These are phyloP conservation scores for Drosophila rhopaloa DNA, from an alignment of 1,140 invertebrate species.

Conservation along the genomic window DNA sequence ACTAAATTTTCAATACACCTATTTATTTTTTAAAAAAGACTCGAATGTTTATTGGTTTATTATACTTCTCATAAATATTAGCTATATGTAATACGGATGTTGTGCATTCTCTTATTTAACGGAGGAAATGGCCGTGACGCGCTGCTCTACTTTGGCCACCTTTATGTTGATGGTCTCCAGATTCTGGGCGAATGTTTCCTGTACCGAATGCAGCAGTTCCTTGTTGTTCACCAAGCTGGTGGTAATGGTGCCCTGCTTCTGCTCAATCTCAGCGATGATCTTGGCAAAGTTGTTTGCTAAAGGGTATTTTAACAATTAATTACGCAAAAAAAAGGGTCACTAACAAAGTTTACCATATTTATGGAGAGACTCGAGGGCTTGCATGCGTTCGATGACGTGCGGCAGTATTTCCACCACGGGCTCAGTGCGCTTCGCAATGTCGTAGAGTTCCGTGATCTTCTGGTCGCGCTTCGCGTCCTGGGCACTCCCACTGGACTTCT, in stretches of 20 bases:
- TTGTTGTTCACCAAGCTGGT: conserved; percentile 91
- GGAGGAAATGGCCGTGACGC: conserved; percentile 86
- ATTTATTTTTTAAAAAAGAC: conserved; percentile 23
- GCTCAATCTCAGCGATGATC: conserved; percentile 92
- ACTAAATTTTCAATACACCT: neutral
- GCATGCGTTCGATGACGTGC: conserved; percentile 93
- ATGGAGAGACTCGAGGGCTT: conserved; percentile 93
- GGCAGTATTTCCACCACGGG: conserved; percentile 90
- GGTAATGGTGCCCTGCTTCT: conserved; percentile 91
- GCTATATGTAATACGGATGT: conserved; percentile 18
- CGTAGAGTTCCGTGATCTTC: conserved; percentile 94
- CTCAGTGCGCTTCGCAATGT: conserved; percentile 93
- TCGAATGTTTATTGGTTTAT: conserved; percentile 36
- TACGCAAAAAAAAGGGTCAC: neutral
- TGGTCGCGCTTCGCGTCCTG: conserved; percentile 91
- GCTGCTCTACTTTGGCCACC: conserved; percentile 89
- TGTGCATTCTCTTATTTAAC: conserved; percentile 50
- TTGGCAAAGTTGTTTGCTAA: conserved; percentile 94
- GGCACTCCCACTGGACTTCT: conserved; percentile 87
- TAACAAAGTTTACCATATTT: conserved; percentile 89
- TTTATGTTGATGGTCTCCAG: conserved; percentile 91
- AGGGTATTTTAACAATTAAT: conserved; percentile 7
- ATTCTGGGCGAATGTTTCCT: conserved; percentile 91
- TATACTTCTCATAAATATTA: conserved; percentile 39
- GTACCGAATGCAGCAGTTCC: conserved; percentile 91